Percentiles rank a stretch among this genome's conserved stretches.
These are phyloP conservation scores for Uromys caudimaculatus DNA, from an alignment of 2,797 vertebrate species.

Conservation along the genomic window DNA sequence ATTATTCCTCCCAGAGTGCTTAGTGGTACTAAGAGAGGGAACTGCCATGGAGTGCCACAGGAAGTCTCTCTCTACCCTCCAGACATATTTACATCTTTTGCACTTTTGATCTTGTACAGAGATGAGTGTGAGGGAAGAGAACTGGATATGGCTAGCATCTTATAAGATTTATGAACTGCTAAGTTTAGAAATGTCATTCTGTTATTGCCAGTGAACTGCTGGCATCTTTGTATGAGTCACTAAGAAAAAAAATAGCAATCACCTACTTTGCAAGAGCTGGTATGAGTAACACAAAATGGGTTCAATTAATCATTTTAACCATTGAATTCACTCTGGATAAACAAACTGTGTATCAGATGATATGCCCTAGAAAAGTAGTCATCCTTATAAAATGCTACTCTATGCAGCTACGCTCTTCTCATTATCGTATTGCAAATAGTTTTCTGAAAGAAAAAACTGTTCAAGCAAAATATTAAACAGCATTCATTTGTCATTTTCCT, in stretches of 20 bases:
- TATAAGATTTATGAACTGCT: conserved; percentile 85
- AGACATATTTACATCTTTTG: conserved; percentile 23
- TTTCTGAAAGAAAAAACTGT: conserved; percentile 89
- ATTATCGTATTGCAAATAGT: conserved; percentile 90
- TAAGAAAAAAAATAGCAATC: conserved; percentile 79
- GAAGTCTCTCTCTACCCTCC: conserved; percentile 38
- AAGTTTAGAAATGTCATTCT: conserved; percentile 86
- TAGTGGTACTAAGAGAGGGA: neutral
- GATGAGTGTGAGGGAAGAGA: neutral
- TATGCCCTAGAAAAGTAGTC: conserved; percentile 92
- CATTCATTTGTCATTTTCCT: conserved; percentile 88
- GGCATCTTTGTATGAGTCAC: conserved; percentile 80
- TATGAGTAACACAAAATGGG: conserved; percentile 89
- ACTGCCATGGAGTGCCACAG: neutral
- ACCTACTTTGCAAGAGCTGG: conserved; percentile 83
- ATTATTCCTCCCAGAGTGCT: conserved; percentile 10
- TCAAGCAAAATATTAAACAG: conserved; percentile 89
- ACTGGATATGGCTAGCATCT: conserved; percentile 58
- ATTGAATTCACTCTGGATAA: conserved; percentile 89
- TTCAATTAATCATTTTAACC: conserved; percentile 93
- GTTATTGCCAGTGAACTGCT: conserved; percentile 77
- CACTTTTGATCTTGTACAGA: conserved; percentile 48
- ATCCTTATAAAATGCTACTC: conserved; percentile 87
- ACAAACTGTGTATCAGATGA: conserved; percentile 86
- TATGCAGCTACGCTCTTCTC: conserved; percentile 87